Evolutionary conservation across 2,888 invertebrate species (phyloP).

Genomic region (Sminthurinus aureus): DNA sequence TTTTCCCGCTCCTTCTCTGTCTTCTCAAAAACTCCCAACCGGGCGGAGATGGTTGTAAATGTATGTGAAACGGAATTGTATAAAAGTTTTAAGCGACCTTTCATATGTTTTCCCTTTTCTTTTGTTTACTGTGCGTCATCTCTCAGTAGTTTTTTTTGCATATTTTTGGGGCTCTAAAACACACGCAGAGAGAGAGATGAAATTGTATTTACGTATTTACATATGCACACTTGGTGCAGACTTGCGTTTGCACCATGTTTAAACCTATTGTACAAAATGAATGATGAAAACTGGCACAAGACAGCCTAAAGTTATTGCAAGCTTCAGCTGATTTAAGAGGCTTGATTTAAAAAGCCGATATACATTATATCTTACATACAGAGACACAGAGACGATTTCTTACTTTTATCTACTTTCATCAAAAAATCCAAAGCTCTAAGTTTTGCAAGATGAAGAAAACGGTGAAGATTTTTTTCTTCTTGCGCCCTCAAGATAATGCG

Average conservation of each 20-base stretch:
- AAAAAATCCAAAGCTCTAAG: neutral
- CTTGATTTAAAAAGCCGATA: neutral
- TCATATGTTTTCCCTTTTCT: neutral
- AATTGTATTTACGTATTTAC: too few relatives aligned
- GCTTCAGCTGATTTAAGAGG: neutral
- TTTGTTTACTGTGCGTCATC: neutral
- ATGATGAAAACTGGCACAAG: too few relatives aligned
- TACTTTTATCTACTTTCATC: neutral
- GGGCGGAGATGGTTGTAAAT: too few relatives aligned
- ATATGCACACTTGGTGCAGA: too few relatives aligned
- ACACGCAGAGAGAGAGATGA: too few relatives aligned
- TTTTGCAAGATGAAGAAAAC: neutral
- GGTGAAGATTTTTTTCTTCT: neutral
- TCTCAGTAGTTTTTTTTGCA: neutral
- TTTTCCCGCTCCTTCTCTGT: neutral
- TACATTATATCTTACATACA: too few relatives aligned
- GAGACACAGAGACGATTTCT: neutral
- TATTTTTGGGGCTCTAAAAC: too few relatives aligned
- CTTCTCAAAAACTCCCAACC: neutral
- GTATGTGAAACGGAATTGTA: too few relatives aligned
- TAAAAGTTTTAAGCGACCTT: neutral
- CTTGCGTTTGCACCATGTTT: too few relatives aligned
- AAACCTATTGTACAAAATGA: too few relatives aligned
- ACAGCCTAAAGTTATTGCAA: neutral
- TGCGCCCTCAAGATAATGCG: too few relatives aligned